Evolutionary conservation across 2,113 vertebrate species (phyloP).

Genomic region (Chelonoidis abingdonii): DNA sequence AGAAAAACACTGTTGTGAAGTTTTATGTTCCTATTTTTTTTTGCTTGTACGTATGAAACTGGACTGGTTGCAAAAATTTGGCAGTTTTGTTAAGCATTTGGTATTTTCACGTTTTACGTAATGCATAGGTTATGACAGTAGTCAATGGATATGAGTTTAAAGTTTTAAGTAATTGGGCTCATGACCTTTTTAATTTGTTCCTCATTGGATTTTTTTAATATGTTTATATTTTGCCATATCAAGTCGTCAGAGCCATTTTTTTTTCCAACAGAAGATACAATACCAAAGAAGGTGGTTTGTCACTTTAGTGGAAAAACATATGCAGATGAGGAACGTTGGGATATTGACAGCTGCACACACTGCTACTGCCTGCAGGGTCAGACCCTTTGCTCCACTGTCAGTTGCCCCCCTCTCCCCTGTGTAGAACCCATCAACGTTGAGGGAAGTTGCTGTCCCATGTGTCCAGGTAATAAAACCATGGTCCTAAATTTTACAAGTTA

Average conservation of each 20-base stretch:
- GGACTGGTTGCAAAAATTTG: background rate
- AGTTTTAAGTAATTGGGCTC: background rate
- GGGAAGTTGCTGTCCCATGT: conserved; percentile 92
- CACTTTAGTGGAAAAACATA: conserved; percentile 90
- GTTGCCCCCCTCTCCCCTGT: conserved; percentile 89
- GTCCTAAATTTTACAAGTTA: background rate
- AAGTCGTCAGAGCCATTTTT: background rate
- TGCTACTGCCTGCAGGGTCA: conserved; percentile 95
- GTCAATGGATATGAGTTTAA: background rate
- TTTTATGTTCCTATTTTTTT: background rate
- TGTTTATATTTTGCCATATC: background rate
- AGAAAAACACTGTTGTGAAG: background rate
- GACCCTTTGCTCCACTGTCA: conserved; percentile 92
- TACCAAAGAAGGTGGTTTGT: conserved; percentile 86
- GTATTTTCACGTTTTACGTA: background rate
- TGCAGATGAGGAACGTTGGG: conserved; percentile 90
- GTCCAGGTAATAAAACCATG: conserved; percentile 80
- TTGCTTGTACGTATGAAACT: background rate
- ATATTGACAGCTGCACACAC: conserved; percentile 93
- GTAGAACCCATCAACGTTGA: conserved; percentile 85
- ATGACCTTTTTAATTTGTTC: background rate
- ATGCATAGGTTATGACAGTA: no score
- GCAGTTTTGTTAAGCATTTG: background rate
- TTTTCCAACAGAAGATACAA: conserved; percentile 82
- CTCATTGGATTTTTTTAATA: background rate